Conservation (phyloP, 2,113 vertebrate genomes). For the Collichthys lucidus region DNA sequence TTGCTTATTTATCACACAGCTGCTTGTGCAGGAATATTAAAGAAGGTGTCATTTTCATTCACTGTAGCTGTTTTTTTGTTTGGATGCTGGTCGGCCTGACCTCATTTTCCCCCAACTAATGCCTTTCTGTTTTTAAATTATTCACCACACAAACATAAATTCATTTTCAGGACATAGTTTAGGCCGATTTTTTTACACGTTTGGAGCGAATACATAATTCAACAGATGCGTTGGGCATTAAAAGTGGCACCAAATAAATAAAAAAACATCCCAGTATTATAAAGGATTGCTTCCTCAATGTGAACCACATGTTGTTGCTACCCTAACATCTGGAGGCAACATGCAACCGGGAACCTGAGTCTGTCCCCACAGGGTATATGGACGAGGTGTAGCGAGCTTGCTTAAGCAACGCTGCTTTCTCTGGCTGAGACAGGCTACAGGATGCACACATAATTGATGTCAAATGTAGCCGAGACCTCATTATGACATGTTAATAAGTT, state of each 20-base stretch:
- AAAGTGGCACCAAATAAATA: constrained; percentile 6
- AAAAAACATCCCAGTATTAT: constrained; percentile 8
- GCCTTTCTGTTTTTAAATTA: constrained; percentile 18
- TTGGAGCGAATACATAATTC: constrained; percentile 47
- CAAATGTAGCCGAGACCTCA: constrained; percentile 68
- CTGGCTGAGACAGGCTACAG: constrained; percentile 35
- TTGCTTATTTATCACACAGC: constrained; percentile 17
- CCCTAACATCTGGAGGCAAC: constrained; percentile 63
- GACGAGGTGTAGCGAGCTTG: constrained; percentile 13
- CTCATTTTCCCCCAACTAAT: constrained; percentile 37
- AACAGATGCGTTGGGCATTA: constrained; percentile 15
- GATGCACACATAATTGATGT: constrained; percentile 72
- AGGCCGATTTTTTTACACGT: constrained; percentile 43
- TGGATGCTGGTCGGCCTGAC: constrained; percentile 11
- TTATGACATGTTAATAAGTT: constrained; percentile 78
- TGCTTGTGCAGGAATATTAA: constrained; percentile 1
- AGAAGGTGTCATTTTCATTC: constrained; percentile 20
- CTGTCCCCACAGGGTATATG: constrained; percentile 22
- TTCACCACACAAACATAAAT: constrained; percentile 9
- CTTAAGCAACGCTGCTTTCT: constrained; percentile 21
- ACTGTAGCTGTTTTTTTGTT: not conserved
- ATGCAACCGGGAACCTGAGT: constrained; percentile 28
- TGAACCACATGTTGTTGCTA: constrained; percentile 49
- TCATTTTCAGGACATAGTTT: constrained; percentile 38
- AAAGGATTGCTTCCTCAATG: constrained; percentile 28